Conservation (phyloP, 2,113 vertebrate species). For the Arothron firmamentum region DNA sequence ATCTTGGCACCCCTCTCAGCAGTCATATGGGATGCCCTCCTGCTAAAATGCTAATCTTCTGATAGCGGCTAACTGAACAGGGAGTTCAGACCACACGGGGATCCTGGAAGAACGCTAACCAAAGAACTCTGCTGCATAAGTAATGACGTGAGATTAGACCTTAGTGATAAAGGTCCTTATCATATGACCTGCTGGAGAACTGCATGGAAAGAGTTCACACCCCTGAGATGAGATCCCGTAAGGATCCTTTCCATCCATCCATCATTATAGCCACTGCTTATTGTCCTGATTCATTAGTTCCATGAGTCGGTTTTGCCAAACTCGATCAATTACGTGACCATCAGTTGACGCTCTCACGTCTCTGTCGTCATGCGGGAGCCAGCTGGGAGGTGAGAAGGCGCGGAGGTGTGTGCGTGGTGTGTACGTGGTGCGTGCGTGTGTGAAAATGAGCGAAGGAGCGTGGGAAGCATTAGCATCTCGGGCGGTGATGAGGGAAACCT, state of each 20-base stretch:
- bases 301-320: conserved; percentile 61
- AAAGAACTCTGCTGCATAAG: conserved; percentile 39
- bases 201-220: conserved; percentile 52
- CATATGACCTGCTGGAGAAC: conserved; percentile 39
- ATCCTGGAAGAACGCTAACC: conserved; percentile 14
- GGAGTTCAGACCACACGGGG: conserved; percentile 41
- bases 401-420: conserved; percentile 6
- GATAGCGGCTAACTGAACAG: conserved; percentile 33
- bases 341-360: conserved; percentile 53
- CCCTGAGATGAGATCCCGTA: conserved; percentile 60
- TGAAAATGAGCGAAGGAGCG: conserved; percentile 20
- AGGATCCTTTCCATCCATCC: conserved; percentile 55
- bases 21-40: conserved; percentile 41
- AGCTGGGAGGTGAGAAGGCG: conserved; percentile 12
- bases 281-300: conserved; percentile 73
- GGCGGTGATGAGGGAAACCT: conserved; percentile 51
- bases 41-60: conserved; percentile 46
- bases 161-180: conserved; percentile 58
- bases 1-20: conserved; percentile 34
- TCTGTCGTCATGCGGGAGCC: conserved; percentile 34
- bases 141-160: conserved; percentile 54
- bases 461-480: conserved; percentile 45
- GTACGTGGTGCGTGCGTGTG: neutral
- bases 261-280: conserved; percentile 68
- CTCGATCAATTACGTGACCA: conserved; percentile 69